These are phyloP conservation scores for Urocyon cinereoargenteus DNA, from an alignment of 2,797 vertebrate genomes.

Conservation along the genomic window DNA sequence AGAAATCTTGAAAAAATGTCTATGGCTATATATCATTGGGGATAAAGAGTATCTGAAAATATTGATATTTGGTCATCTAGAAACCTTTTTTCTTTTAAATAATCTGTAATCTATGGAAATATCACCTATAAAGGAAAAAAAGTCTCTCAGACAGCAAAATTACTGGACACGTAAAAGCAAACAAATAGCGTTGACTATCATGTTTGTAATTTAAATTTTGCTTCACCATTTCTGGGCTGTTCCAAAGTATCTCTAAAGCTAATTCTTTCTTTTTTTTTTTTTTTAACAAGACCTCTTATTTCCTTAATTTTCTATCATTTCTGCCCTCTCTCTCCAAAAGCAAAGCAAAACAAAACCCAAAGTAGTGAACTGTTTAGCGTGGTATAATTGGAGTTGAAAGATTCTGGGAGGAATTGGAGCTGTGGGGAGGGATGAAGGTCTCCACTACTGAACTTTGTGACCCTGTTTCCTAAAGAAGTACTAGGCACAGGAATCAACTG, in stretches of 20 bases:
- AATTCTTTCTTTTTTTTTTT: background rate
- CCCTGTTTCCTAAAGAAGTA: background rate
- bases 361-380: background rate
- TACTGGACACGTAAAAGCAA: background rate
- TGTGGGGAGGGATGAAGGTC: background rate
- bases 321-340: background rate
- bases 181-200: background rate
- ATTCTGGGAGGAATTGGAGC: background rate
- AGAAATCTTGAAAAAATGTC: slow-evolving; percentile 43
- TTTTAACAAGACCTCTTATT: background rate
- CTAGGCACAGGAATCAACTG: background rate
- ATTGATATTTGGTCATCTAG: background rate
- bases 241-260: background rate
- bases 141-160: background rate
- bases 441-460: background rate
- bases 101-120: background rate
- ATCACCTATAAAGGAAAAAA: background rate
- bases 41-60: slow-evolving; percentile 17
- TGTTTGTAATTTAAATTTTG: background rate
- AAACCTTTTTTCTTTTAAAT: background rate
- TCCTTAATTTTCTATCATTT: background rate
- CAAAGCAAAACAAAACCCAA: background rate
- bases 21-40: background rate
- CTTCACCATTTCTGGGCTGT: background rate
- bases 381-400: background rate